A percentile compares a stretch with the other conserved stretches of the same genome.
Conservation (phyloP, 2,888 invertebrate genomes). For the Deilephila elpenor region DNA sequence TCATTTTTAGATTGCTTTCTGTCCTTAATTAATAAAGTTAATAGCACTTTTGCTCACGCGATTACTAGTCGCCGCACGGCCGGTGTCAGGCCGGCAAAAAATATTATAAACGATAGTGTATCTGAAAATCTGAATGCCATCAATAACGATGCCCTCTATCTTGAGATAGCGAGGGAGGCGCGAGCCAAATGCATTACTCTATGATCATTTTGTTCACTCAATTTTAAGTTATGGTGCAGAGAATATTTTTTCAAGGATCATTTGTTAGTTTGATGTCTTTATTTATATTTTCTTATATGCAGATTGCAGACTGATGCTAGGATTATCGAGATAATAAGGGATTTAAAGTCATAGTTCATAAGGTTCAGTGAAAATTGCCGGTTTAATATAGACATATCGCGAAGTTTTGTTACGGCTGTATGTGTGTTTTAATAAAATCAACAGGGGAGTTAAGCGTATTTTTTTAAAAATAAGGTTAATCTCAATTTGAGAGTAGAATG, state of each 20-base stretch:
- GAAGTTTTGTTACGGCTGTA: no score
- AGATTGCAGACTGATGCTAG: no score
- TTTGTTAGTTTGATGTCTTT: no score
- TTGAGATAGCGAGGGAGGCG: constrained; percentile 1
- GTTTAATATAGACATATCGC: no score
- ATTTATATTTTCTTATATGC: no score
- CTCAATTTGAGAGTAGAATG: no score
- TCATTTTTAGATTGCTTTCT: background rate
- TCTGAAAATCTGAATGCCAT: constrained; percentile 66
- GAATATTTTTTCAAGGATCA: background rate
- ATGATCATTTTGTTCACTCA: background rate
- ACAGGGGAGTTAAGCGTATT: no score
- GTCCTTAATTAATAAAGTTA: background rate
- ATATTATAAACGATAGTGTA: constrained; percentile 74
- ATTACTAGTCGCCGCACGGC: constrained; percentile 53
- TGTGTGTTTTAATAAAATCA: no score
- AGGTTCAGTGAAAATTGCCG: no score
- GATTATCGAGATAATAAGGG: no score
- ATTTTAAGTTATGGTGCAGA: background rate
- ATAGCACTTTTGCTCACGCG: constrained; percentile 41
- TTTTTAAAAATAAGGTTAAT: no score
- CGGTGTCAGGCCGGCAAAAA: constrained; percentile 61
- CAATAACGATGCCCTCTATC: constrained; percentile 60
- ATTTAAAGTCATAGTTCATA: no score
- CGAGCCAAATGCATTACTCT: constrained; percentile 9